These are phyloP conservation scores for Capitella teleta DNA, from an alignment of 1,140 invertebrate species.

Conservation along the genomic window DNA sequence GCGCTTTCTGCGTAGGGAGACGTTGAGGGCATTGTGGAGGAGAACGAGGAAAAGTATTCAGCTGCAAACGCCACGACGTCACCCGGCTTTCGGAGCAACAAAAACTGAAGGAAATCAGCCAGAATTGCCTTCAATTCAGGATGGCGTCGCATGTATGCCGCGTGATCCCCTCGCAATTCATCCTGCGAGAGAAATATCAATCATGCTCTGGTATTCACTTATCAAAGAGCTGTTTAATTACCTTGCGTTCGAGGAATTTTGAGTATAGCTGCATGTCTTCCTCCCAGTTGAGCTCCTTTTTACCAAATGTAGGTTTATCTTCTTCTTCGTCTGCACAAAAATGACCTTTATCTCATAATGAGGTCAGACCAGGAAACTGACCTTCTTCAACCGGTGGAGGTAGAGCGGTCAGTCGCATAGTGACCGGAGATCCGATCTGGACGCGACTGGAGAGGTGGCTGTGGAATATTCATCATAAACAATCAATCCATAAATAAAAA, in stretches of 20 bases:
- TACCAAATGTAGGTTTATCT: conserved; percentile 34
- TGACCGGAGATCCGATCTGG: conserved; percentile 41
- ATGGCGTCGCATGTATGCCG: conserved; percentile 35
- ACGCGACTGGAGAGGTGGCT: conserved; percentile 39
- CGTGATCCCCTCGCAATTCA: conserved; percentile 36
- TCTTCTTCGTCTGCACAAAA: conserved; percentile 34
- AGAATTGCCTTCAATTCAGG: conserved; percentile 38
- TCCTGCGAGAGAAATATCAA: conserved; percentile 18
- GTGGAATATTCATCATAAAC: conserved; percentile 3
- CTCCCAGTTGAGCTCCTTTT: conserved; percentile 36
- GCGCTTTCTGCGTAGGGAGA: conserved; percentile 29
- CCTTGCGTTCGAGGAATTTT: conserved; percentile 39
- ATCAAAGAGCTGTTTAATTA: conserved; percentile 9
- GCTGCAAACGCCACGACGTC: conserved; percentile 38
- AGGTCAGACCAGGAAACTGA: conserved; percentile 12
- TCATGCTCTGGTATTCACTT: too few relatives aligned
- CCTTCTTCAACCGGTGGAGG: conserved; percentile 33
- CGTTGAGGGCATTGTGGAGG: conserved; percentile 24
- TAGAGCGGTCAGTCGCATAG: conserved; percentile 31
- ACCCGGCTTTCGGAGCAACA: conserved; percentile 39
- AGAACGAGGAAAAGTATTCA: conserved; percentile 41
- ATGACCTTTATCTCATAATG: neutral
- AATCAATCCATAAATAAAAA: too few relatives aligned
- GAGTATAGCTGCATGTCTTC: conserved; percentile 40
- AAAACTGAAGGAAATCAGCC: conserved; percentile 40